Percentiles rank a stretch among this genome's conserved stretches.
These are phyloP conservation scores for Watsonalla binaria DNA, from an alignment of 2,888 invertebrate species.

Conservation along the genomic window DNA sequence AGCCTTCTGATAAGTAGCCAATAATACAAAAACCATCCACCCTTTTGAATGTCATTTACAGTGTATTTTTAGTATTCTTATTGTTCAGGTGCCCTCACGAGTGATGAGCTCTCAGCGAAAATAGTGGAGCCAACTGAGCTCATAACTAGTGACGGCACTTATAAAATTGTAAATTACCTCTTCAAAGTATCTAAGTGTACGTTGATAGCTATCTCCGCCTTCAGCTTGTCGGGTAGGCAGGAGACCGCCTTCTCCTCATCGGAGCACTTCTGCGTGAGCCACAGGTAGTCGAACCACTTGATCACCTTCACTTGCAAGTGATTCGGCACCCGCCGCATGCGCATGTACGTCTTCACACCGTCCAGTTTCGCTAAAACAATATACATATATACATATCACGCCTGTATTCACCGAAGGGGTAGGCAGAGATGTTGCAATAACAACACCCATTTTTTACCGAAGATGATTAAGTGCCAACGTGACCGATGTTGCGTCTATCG, in stretches of 20 bases:
- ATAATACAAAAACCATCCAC: neutral
- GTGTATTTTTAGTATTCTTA: no score
- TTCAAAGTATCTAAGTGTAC: constrained; percentile 98
- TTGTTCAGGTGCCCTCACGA: no score
- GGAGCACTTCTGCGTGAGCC: constrained; percentile 99
- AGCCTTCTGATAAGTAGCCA: neutral
- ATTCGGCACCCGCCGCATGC: constrained; percentile 96
- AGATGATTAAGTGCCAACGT: constrained; percentile 16
- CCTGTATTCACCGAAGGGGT: no score
- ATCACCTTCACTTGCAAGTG: constrained; percentile 97
- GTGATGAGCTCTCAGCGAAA: no score
- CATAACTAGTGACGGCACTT: no score
- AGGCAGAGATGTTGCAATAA: no score
- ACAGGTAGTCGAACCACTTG: constrained; percentile 99
- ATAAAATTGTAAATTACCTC: constrained; percentile 51
- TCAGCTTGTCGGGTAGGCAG: constrained; percentile 97
- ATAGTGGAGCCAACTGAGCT: no score
- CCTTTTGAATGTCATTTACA: neutral
- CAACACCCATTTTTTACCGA: no score
- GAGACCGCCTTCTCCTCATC: constrained; percentile 98
- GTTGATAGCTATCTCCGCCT: constrained; percentile 99
- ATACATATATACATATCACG: no score
- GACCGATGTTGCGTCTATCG: no score
- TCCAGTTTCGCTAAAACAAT: constrained; percentile 94
- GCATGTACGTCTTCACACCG: constrained; percentile 99